These are phyloP conservation scores for Cryptophagus acutangulus DNA, from an alignment of 2,888 invertebrate species.

Conservation along the genomic window DNA sequence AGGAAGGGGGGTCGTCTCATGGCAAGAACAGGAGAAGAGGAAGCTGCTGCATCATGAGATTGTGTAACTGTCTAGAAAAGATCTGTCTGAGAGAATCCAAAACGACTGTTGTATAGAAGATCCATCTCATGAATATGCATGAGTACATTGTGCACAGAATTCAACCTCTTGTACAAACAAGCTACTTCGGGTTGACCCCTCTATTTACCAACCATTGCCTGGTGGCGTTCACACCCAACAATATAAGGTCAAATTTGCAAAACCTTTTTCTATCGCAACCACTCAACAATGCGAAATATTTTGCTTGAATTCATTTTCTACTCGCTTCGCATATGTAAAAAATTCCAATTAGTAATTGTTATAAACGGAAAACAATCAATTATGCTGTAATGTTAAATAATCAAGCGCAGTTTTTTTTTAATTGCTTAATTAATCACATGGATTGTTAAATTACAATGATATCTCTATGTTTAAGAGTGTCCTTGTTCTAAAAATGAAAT, in stretches of 20 bases:
- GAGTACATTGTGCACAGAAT: constrained; percentile 5
- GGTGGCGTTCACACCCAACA: constrained; percentile 13
- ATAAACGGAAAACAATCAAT: too few relatives aligned
- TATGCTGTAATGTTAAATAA: too few relatives aligned
- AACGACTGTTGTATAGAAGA: constrained; percentile 10
- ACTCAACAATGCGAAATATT: too few relatives aligned
- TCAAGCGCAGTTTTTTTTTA: too few relatives aligned
- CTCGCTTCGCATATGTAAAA: too few relatives aligned
- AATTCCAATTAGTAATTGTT: too few relatives aligned
- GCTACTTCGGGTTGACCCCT: constrained; percentile 12
- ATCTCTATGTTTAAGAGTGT: too few relatives aligned
- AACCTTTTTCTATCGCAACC: too few relatives aligned
- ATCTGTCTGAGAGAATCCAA: constrained; percentile 8
- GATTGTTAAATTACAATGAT: too few relatives aligned
- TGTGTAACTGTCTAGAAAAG: constrained; percentile 9
- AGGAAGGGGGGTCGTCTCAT: too few relatives aligned
- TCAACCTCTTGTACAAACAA: constrained; percentile 14
- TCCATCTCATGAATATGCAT: neutral
- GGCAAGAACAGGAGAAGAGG: neutral
- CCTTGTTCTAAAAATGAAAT: constrained; percentile 11
- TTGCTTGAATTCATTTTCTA: too few relatives aligned
- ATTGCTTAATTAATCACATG: too few relatives aligned
- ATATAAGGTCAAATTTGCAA: constrained; percentile 14
- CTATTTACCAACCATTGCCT: constrained; percentile 15
- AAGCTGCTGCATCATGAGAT: constrained; percentile 5